These are phyloP conservation scores for Phainopepla nitens DNA, from an alignment of 2,113 vertebrate species.

Conservation along the genomic window DNA sequence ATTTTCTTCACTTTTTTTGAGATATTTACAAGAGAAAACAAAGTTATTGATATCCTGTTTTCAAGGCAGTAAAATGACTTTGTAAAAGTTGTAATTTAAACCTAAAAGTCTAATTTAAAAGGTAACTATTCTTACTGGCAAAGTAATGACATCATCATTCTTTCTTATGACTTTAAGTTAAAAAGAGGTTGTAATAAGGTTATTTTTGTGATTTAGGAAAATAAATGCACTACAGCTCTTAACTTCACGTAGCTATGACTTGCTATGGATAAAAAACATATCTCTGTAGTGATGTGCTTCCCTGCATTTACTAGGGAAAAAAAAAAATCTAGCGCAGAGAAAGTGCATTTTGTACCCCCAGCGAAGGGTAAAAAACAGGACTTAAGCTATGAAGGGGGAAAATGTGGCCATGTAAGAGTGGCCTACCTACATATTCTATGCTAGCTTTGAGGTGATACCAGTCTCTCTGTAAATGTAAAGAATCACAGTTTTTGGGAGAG, in stretches of 20 bases:
- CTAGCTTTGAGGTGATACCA: not conserved
- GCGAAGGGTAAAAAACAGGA: not conserved
- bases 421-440: not conserved
- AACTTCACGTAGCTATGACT: not conserved
- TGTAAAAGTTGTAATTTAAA: not conserved
- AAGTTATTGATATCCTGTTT: not conserved
- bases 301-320: not conserved
- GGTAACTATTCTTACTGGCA: not conserved
- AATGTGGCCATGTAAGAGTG: rapidly evolving
- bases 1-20: not conserved
- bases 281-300: not conserved
- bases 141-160: not conserved
- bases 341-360: not conserved
- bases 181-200: not conserved
- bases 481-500: not conserved
- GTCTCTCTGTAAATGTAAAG: not conserved
- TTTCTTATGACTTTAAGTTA: not conserved
- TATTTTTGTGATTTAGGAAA: not conserved
- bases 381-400: not conserved
- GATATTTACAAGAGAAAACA: not conserved
- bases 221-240: not conserved
- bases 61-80: not conserved
- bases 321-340: not conserved
- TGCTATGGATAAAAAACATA: not conserved
- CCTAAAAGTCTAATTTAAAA: not conserved